Conservation (phyloP, 2,888 invertebrate genomes). For the Corythucha ciliata region DNA sequence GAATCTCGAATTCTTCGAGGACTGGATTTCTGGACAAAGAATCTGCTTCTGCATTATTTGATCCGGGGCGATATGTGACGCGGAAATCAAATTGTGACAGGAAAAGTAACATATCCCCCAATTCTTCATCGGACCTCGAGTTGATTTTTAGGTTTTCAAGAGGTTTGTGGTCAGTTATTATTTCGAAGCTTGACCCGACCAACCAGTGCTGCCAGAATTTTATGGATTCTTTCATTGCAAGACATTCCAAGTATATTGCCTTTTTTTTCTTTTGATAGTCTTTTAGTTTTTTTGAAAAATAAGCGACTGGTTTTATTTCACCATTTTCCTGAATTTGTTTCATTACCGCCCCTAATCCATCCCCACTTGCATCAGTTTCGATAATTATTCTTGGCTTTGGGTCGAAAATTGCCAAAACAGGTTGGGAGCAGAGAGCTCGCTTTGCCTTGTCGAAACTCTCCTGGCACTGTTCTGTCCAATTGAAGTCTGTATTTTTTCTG, state of each 20-base stretch:
- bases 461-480: conserved; percentile 19
- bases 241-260: background rate
- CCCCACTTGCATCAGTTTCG: conserved; percentile 32
- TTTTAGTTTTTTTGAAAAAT: conserved; percentile 18
- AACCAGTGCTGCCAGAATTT: conserved; percentile 15
- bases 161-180: conserved; percentile 27
- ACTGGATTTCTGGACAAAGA: conserved; percentile 8
- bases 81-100: conserved; percentile 11
- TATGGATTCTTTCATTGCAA: conserved; percentile 13
- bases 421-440: background rate
- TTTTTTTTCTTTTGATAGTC: conserved; percentile 4
- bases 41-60: conserved; percentile 4
- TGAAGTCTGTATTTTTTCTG: conserved; percentile 1
- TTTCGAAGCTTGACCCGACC: conserved; percentile 3
- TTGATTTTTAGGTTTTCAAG: conserved; percentile 9
- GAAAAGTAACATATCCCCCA: conserved; percentile 13
- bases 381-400: conserved; percentile 26
- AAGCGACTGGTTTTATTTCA: conserved; percentile 3
- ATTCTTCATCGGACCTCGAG: conserved; percentile 7
- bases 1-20: too few species aligned
- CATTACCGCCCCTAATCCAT: background rate
- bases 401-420: conserved; percentile 2
- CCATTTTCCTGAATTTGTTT: background rate
- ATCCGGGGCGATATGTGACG: conserved; percentile 7
- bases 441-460: conserved; percentile 17